phyloP scores from a whole-genome alignment of 2,797 vertebrate genomes.

The Epinephelus coioides region DNA sequence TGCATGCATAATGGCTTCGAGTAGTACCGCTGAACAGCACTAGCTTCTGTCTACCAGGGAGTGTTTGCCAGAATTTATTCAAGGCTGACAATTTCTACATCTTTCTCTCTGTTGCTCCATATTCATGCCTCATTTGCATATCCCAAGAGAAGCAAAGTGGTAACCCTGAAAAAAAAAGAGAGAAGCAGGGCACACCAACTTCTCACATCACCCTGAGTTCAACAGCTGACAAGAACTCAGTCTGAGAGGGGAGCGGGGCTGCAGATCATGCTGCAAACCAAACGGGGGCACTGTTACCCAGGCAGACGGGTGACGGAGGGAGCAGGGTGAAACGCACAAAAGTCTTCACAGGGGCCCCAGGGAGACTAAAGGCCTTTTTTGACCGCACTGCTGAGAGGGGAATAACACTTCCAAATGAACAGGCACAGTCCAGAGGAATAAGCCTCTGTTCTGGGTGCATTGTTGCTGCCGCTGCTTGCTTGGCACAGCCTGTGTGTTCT shows the following conservation, averaged over 20 bases:
- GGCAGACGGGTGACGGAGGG: conserved; percentile 43
- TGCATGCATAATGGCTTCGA: conserved; percentile 33
- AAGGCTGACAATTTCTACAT: conserved; percentile 60
- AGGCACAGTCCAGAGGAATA: conserved; percentile 80
- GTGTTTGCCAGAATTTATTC: conserved; percentile 63
- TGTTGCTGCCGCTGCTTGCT: conserved; percentile 73
- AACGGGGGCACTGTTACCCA: conserved; percentile 87
- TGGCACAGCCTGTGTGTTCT: conserved; percentile 70
- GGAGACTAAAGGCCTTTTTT: conserved; percentile 81
- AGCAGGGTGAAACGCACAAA: conserved; percentile 50
- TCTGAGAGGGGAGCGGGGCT: conserved; percentile 38
- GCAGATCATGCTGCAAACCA: conserved; percentile 66
- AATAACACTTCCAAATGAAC: conserved; percentile 86
- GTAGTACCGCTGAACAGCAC: conserved; percentile 15
- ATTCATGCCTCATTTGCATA: conserved; percentile 74
- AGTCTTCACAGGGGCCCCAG: conserved; percentile 68
- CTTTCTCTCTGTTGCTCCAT: conserved; percentile 66
- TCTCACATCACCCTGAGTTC: conserved; percentile 58
- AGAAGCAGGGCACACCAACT: conserved; percentile 31
- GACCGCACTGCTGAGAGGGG: conserved; percentile 81
- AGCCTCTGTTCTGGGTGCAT: conserved; percentile 79
- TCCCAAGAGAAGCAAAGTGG: conserved; percentile 63
- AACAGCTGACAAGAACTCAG: conserved; percentile 63
- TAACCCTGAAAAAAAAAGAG: conserved; percentile 38
- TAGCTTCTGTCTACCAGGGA: conserved; percentile 40